Evolutionary conservation across 2,888 invertebrate genomes (phyloP), one percentile per base, ranked within the genome.

Genomic region (Iphiclides podalirius): DNA sequence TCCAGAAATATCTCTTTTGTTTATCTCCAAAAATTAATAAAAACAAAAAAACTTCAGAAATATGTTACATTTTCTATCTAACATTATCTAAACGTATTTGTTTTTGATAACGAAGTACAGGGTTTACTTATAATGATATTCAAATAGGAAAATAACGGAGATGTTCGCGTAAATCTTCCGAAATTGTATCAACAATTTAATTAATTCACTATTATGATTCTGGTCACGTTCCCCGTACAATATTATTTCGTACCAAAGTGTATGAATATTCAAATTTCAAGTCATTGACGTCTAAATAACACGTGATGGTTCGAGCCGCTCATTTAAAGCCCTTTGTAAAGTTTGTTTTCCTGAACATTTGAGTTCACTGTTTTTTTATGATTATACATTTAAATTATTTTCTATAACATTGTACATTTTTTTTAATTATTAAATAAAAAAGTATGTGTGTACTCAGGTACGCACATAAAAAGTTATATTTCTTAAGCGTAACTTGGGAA

Each of bases 261-360:
- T 59, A 75, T 77, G 74, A 78, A 79, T 79, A 79, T 78, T 75
- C 72, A 74, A 53, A 61, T 61, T 45, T 42, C 38, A 51, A 60
- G 61, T 63, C 60, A 59, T 59, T 57, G 59, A 58, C 58, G 47
- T 50, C 43, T 26, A 43, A 38, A 33, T 44, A 49, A 36, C 54
- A 43, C 17, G 44, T 52, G 47, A 58, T 48, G 51, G 38, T 55
- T 20, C 23, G 34, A 48, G 35, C 26, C 34, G 47, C 36, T 37
- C 48, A 41, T 50, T 54, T 37, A 34, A 55, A 57, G 55, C 53
- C 57, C 54, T 58, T 61, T 52, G 55, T 34, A 47, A 52, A 54
- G 40, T 51, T 54, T 20, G 52, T 52, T 52, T 50, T 52, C 48
- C 51, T 41, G 13, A n/a, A 39, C n/a, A 15, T 15, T 26, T 39